These are phyloP conservation scores for Tragelaphus oryx DNA, from an alignment of 2,797 vertebrate genomes.

Conservation along the genomic window DNA sequence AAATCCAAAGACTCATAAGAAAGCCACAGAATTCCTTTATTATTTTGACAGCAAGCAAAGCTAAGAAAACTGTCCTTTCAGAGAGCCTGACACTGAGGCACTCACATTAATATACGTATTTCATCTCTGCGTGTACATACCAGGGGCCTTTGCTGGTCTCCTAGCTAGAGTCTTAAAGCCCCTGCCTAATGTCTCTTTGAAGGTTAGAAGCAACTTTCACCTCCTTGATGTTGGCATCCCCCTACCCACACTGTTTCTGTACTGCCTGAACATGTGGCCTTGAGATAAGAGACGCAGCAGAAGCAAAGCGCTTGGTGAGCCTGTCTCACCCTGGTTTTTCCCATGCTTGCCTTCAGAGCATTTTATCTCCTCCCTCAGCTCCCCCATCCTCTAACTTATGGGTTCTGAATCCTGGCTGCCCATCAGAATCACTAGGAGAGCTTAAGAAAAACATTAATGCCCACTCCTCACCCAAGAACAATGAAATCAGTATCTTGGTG, in stretches of 20 bases:
- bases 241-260: neutral
- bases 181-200: neutral
- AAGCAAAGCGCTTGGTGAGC: neutral
- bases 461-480: neutral
- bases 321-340: neutral
- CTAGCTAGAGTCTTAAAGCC: neutral
- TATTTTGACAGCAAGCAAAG: neutral
- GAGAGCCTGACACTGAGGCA: neutral
- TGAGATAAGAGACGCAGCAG: neutral
- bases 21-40: neutral
- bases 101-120: neutral
- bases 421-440: neutral
- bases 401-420: neutral
- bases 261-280: neutral
- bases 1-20: neutral
- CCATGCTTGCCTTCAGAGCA: neutral
- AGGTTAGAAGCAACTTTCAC: constrained; percentile 9
- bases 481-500: neutral
- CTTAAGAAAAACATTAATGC: neutral
- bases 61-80: neutral
- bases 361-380: neutral
- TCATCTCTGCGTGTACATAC: neutral
- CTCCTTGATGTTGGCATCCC: neutral
- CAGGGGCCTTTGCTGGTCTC: neutral
- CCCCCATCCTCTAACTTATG: no score